These are phyloP conservation scores for Caenorhabditis brenneri DNA, from an alignment of 1,140 invertebrate genomes.

Conservation along the genomic window DNA sequence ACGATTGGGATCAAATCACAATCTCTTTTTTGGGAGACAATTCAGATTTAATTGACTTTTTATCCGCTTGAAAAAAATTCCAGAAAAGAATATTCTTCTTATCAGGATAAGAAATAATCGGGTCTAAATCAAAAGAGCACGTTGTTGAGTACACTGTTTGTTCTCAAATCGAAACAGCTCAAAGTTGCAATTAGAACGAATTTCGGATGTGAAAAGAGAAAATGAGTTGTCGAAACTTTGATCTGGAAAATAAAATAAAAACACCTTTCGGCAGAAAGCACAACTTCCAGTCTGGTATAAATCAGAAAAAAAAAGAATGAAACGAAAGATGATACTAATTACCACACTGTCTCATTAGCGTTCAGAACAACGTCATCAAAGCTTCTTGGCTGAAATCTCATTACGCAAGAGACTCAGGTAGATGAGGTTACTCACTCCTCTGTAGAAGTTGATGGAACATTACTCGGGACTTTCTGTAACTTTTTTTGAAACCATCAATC, in stretches of 20 bases:
- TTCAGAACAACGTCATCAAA: too few relatives aligned
- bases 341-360: too few relatives aligned
- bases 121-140: background rate
- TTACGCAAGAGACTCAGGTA: too few relatives aligned
- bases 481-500: too few relatives aligned
- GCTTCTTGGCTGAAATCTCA: too few relatives aligned
- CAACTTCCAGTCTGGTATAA: background rate
- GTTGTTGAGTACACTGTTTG: conserved; percentile 4
- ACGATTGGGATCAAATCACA: background rate
- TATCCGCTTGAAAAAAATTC: background rate
- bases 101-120: background rate
- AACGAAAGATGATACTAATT: background rate
- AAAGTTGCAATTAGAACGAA: background rate
- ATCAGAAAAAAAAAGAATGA: background rate
- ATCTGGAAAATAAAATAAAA: background rate
- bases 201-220: background rate
- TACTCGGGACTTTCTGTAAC: too few relatives aligned
- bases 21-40: background rate
- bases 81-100: background rate
- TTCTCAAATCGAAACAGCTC: background rate
- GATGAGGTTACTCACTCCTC: too few relatives aligned
- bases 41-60: background rate
- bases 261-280: background rate
- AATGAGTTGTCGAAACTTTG: background rate
- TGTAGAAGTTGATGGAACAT: too few relatives aligned